Percentiles rank a stretch among this genome's conserved stretches.
Conservation (phyloP, 2,113 vertebrate species). For the Pterocles gutturalis region DNA sequence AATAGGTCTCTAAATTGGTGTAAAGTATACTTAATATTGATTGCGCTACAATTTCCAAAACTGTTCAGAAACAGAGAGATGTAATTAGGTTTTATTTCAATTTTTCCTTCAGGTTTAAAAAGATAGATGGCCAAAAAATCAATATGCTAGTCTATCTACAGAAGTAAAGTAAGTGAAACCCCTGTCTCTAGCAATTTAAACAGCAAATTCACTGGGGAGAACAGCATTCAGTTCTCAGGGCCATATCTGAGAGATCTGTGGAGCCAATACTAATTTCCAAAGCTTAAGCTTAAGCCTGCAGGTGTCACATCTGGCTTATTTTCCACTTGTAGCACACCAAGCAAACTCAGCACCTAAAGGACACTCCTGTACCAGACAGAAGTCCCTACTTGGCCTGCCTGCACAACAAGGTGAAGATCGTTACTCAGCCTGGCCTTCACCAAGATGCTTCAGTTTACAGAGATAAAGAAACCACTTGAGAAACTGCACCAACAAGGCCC, state of each 20-base stretch:
- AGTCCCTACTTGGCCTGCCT: neutral
- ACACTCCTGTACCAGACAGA: accelerated
- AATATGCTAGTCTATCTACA: conserved; percentile 55
- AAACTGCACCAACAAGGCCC: accelerated
- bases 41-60: conserved; percentile 73
- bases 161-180: conserved; percentile 53
- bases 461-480: neutral
- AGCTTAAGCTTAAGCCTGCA: neutral
- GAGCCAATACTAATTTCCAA: neutral
- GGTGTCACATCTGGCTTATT: neutral
- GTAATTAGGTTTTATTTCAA: conserved; percentile 74
- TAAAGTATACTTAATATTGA: conserved; percentile 78
- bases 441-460: neutral
- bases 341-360: neutral
- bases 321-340: neutral
- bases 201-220: neutral
- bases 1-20: conserved; percentile 67
- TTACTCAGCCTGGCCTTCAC: neutral
- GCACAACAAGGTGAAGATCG: accelerated
- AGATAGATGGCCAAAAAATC: conserved; percentile 50
- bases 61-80: conserved; percentile 66
- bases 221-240: neutral
- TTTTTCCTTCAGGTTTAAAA: conserved; percentile 63
- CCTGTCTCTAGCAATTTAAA: conserved; percentile 49
- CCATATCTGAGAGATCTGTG: neutral